Base-by-base conservation (phyloP, 1,140 invertebrate genomes). In the Micrasema minimum region DNA sequence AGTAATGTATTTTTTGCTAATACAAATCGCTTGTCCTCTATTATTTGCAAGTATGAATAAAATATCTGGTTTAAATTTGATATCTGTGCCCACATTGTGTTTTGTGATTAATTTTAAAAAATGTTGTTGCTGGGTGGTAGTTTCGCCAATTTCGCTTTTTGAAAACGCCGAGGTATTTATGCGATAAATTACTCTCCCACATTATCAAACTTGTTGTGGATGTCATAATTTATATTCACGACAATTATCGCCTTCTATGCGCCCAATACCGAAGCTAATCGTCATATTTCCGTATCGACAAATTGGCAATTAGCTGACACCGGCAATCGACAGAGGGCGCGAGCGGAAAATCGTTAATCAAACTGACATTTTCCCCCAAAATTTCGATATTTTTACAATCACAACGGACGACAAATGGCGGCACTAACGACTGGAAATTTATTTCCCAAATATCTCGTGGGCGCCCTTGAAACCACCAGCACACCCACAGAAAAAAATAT, bases 261-360 rank as follows among this genome's bases (percentile, higher is more conserved):
- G 31, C 1, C 4, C 14, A 18, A 11, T 11, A 11, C 55, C 55
- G 10, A 59, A 59, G 55, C 55, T 59, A 59, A 59, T 59, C 55
- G 35, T 31, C 9, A n/a, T 4, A 59, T 59, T 51, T 22, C 22
- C 35, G 18, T 22, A 41, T 41, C 35, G 37, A 59, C 20, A 38
- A n/a, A 59, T 59, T 41, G 55, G 37, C 55, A 59, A 59, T 59
- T 59, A 59, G 37, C n/a, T 59, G 55, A 16, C 55, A 7, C 7
- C 9, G 16, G 18, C 37, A 7, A 20, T 20, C 55, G 55, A 16
- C 37, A 59, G 55, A 38, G 55, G 55, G 31, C 55, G 55, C 37
- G 14, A 11, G 18, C 55, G 55, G 55, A 59, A 59, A 59, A 35
- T 59, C 55, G 37, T 59, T 22, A 41, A 18, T 59, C 55, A 20